phyloP scores from a whole-genome alignment of 2,888 invertebrate genomes.

The Silvanus unidentatus region DNA sequence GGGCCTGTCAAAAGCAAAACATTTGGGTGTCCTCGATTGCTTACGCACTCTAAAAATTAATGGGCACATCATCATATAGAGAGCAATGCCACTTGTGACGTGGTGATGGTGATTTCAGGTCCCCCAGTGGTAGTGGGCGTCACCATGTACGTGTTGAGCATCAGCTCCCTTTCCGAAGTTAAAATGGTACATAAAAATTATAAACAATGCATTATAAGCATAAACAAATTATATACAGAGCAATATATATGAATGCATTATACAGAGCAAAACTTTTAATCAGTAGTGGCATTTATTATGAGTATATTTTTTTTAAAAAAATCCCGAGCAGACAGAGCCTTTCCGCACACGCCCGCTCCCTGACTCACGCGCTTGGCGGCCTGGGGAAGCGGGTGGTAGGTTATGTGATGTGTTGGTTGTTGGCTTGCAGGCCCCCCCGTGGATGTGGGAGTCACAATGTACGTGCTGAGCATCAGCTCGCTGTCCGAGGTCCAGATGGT shows the following conservation, averaged over 20 bases:
- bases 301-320: neutral
- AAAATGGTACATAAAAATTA: conserved; percentile 71
- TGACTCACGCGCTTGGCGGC: conserved; percentile 44
- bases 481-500: conserved; percentile 98
- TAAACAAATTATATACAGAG: too few relatives aligned
- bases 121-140: conserved; percentile 96
- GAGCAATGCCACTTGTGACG: conserved; percentile 29
- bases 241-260: conserved; percentile 1
- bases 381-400: conserved; percentile 37
- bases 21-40: too few relatives aligned
- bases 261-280: neutral
- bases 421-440: conserved; percentile 88
- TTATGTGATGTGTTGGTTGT: conserved; percentile 32
- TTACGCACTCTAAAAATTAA: too few relatives aligned
- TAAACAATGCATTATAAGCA: too few relatives aligned
- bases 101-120: conserved; percentile 68
- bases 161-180: conserved; percentile 97
- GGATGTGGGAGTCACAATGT: conserved; percentile 96
- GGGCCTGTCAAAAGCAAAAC: too few relatives aligned
- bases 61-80: conserved; percentile 25
- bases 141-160: conserved; percentile 97
- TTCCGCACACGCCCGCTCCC: conserved; percentile 39
- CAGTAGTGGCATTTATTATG: neutral
- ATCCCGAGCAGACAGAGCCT: conserved; percentile 18
- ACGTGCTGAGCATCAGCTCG: conserved; percentile 96